These are phyloP conservation scores for Gonatopus flavifemur DNA, from an alignment of 1,140 invertebrate species.

Conservation along the genomic window DNA sequence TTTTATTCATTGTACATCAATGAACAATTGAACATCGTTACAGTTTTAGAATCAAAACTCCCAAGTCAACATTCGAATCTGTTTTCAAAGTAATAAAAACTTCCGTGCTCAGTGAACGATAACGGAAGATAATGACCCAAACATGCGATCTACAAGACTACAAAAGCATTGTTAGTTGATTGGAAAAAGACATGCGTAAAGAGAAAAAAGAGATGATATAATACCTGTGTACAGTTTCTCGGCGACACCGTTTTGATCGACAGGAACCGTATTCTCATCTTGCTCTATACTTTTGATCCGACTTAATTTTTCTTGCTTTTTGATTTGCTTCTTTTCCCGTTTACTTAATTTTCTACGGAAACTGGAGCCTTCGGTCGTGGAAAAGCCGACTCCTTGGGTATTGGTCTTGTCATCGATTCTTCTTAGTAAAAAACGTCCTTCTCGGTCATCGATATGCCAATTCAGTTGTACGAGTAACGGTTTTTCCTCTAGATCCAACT, in stretches of 20 bases:
- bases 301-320: constrained; percentile 93
- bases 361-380: constrained; percentile 63
- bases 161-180: too few relatives aligned
- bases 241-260: constrained; percentile 85
- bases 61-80: too few relatives aligned
- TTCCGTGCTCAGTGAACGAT: too few relatives aligned
- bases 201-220: too few relatives aligned
- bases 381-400: constrained; percentile 60
- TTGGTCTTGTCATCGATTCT: constrained; percentile 81
- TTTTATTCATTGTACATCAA: too few relatives aligned
- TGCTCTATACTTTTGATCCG: constrained; percentile 69
- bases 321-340: constrained; percentile 96
- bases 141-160: too few relatives aligned
- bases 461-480: constrained; percentile 97
- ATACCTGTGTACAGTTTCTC: constrained; percentile 91
- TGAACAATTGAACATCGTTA: too few relatives aligned
- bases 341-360: constrained; percentile 95
- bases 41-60: too few relatives aligned
- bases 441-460: constrained; percentile 97
- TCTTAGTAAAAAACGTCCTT: constrained; percentile 93
- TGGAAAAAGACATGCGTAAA: too few relatives aligned
- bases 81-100: too few relatives aligned
- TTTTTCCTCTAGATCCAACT: constrained; percentile 86
- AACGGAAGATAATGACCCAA: too few relatives aligned
- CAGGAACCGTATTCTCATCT: constrained; percentile 68